phyloP scores from a whole-genome alignment of 2,888 invertebrate genomes.

The Leucophenga maculata region DNA sequence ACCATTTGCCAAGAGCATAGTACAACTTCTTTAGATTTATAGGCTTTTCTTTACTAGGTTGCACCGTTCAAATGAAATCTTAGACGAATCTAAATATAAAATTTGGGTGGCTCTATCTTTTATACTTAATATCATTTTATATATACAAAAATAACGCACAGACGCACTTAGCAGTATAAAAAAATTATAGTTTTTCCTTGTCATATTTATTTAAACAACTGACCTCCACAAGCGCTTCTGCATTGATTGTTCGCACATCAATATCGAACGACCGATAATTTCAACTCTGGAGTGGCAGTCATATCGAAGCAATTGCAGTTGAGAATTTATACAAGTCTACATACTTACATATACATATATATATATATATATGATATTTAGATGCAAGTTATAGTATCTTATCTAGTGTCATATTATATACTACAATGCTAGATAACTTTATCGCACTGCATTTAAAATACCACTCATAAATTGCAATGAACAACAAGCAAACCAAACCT shows the following conservation, averaged over 20 bases:
- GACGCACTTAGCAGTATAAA: conserved; percentile 24
- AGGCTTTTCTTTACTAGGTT: too few species aligned
- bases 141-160: too few species aligned
- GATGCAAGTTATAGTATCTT: not conserved
- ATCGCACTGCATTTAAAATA: conserved; percentile 57
- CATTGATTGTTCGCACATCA: conserved; percentile 53
- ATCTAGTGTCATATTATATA: too few species aligned
- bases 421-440: conserved; percentile 46
- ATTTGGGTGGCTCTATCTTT: too few species aligned
- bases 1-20: too few species aligned
- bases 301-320: conserved; percentile 1
- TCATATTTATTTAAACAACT: conserved; percentile 59
- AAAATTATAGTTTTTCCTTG: conserved; percentile 46
- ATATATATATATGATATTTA: conserved; percentile 2
- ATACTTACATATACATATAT: too few species aligned
- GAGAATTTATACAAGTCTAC: too few species aligned
- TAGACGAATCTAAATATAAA: too few species aligned
- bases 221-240: conserved; percentile 66
- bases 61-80: too few species aligned
- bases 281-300: not conserved
- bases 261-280: conserved; percentile 54
- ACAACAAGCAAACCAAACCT: conserved; percentile 56
- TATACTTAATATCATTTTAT: too few species aligned
- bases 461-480: conserved; percentile 64
- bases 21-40: too few species aligned